Conservation (phyloP, 2,888 invertebrate species). For the Andrena praecox region DNA sequence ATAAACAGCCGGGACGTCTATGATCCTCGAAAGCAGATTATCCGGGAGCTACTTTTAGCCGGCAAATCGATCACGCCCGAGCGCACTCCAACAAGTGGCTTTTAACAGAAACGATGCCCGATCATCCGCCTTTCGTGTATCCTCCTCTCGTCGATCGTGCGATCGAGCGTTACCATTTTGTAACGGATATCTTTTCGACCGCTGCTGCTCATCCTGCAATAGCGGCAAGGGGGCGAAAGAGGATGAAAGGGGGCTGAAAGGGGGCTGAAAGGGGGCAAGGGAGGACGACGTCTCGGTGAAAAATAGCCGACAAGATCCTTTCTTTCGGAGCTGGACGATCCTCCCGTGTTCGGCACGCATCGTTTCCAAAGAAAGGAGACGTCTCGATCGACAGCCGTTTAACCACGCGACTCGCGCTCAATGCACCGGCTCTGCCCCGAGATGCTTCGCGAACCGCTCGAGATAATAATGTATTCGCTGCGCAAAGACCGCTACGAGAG, state of each 20-base stretch:
- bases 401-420: conserved; percentile 65
- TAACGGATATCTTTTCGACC: conserved; percentile 69
- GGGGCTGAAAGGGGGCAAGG: conserved; percentile 7
- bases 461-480: conserved; percentile 14
- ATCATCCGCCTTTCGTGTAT: conserved; percentile 59
- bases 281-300: conserved; percentile 1
- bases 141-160: conserved; percentile 67
- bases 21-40: conserved; percentile 83
- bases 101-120: conserved; percentile 76
- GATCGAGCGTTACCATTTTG: conserved; percentile 72
- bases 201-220: conserved; percentile 51
- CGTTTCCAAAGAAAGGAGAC: conserved; percentile 27
- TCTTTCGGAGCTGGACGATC: conserved; percentile 10
- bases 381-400: conserved; percentile 69
- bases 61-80: conserved; percentile 82
- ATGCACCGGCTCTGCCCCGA: conserved; percentile 21
- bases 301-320: conserved; percentile 28
- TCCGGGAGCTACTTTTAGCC: conserved; percentile 77
- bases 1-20: conserved; percentile 69
- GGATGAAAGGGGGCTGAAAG: not conserved
- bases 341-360: conserved; percentile 24
- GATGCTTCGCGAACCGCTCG: not conserved
- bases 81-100: conserved; percentile 82
- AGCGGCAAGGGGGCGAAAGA: not conserved
- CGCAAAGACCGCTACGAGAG: not conserved